These are phyloP conservation scores for Probosciger aterrimus DNA, from an alignment of 2,113 vertebrate species.

Conservation along the genomic window DNA sequence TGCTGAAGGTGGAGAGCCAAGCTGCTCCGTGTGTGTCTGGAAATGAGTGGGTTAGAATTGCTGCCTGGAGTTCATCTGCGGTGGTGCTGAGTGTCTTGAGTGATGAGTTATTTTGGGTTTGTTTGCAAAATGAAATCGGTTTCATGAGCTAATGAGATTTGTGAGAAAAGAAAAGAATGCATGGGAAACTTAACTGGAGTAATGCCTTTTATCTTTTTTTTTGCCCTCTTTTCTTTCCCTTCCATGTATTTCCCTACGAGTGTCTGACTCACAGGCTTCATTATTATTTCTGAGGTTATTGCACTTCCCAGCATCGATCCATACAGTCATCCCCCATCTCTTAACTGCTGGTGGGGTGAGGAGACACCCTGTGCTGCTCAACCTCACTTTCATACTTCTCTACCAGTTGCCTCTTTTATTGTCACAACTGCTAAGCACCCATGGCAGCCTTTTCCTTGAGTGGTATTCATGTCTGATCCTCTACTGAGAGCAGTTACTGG, in stretches of 20 bases:
- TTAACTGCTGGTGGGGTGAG: not conserved
- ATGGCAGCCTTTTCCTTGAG: not conserved
- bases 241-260: not conserved
- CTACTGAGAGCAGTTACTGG: not conserved
- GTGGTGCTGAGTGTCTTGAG: not conserved
- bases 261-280: not conserved
- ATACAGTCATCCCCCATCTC: rapidly evolving
- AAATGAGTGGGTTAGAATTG: not conserved
- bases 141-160: not conserved
- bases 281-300: not conserved
- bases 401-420: not conserved
- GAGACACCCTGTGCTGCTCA: not conserved
- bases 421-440: rapidly evolving
- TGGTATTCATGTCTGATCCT: rapidly evolving
- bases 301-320: not conserved
- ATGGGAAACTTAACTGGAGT: not conserved
- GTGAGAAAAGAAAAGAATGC: not conserved
- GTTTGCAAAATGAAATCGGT: not conserved
- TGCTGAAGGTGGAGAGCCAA: not conserved
- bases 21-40: not conserved
- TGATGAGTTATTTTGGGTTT: not conserved
- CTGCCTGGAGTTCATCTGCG: rapidly evolving
- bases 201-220: too few relatives aligned
- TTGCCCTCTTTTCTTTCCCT: not conserved
- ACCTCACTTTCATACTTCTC: not conserved